Base-by-base conservation (phyloP, 2,888 invertebrate genomes). In the Drosophila anceps region DNA sequence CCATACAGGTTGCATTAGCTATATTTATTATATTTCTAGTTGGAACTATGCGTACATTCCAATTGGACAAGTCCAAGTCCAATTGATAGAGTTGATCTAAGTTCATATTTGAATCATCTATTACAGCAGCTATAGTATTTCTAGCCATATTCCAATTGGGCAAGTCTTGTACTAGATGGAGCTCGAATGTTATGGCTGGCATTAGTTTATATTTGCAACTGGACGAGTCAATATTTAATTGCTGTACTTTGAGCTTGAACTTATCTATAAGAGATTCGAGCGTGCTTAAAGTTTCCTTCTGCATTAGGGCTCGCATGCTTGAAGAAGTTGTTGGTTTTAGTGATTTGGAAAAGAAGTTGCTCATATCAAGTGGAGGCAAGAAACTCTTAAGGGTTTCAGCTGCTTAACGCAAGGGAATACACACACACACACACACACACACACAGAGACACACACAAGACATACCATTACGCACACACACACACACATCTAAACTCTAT, bases 331-430 rank as follows among this genome's bases (percentile, higher is more conserved):
- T 29, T 48, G 58, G 33, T 20, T 51, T 67, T 57, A 35, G 72
- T 64, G 77, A 82, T 71, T 82, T 77, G 57, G 66, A 54, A 69
- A 72, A 74, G 81, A 83, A 78, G 79, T 75, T 63, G 67, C 76
- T 71, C 69, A 46, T 55, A 59, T 64, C 64, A 64, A 81, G 68
- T 66, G 44, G 60, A 43, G 31, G 41, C 48, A 43, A 37, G 57
- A 65, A 39, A 31, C 37, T 65, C 64, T 77, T 43, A 66, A 68
- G 70, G 60, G 54, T 51, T 57, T 76, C 31, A 58, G 55, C 69
- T 74, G 43, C 55, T 63, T 48, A 60, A 35, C 62, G 44, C 37
- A 61, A 48, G 69, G 37, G 65, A 24, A 39, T 39, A 41, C 27
- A 61, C 20, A 60, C 37, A 59, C 41, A 73, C 2, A 37, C 18